Conservation (phyloP, 1,140 invertebrate genomes). For the Drosophila arawakana region DNA sequence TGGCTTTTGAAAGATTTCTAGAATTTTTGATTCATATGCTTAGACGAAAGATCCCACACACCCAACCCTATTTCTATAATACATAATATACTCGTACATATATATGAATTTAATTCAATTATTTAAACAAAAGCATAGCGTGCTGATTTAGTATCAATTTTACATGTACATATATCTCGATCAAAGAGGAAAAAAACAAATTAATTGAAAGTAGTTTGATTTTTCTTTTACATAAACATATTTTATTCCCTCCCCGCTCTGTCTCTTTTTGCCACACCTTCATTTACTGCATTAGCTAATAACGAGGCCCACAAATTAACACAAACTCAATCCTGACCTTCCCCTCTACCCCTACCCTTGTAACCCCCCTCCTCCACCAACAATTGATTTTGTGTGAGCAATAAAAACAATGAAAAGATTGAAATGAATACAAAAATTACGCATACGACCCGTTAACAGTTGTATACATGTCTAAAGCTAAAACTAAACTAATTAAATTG, state of each 20-base stretch:
- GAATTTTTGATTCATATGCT: conserved; percentile 34
- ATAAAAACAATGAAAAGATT: conserved; percentile 15
- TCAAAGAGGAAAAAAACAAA: neutral
- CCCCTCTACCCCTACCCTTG: neutral
- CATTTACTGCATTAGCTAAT: conserved; percentile 24
- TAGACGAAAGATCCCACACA: conserved; percentile 24
- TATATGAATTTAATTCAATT: conserved; percentile 1
- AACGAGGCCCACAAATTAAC: conserved; percentile 18
- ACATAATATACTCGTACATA: conserved; percentile 10
- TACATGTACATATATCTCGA: conserved; percentile 9
- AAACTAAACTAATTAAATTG: conserved; percentile 70
- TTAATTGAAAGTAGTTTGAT: conserved; percentile 24
- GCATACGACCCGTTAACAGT: conserved; percentile 60
- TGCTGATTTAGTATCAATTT: conserved; percentile 60
- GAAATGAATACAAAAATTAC: conserved; percentile 52
- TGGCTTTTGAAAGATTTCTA: conserved; percentile 37
- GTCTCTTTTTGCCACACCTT: neutral
- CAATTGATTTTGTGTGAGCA: conserved; percentile 44
- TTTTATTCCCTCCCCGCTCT: neutral
- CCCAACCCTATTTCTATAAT: conserved; percentile 12
- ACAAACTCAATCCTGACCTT: neutral
- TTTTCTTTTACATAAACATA: conserved; percentile 30
- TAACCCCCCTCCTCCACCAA: neutral
- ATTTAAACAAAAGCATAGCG: conserved; percentile 58
- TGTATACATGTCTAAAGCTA: conserved; percentile 27